phyloP scores from a whole-genome alignment of 2,888 invertebrate genomes.

The Hetaerina titia region DNA sequence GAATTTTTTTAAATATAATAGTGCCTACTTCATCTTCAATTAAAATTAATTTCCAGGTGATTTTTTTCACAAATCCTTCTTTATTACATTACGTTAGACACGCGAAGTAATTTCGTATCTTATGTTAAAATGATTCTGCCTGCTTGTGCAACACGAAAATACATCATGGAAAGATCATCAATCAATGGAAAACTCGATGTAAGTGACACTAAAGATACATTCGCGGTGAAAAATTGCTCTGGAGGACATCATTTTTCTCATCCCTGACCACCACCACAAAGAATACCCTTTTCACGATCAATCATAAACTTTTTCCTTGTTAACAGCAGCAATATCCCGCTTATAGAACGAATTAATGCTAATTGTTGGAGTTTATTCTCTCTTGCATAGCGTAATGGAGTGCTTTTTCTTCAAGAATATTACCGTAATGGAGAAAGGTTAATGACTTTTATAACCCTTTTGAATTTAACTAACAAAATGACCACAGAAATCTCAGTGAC shows the following conservation, averaged over 20 bases:
- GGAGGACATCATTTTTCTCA: slow-evolving; percentile 40
- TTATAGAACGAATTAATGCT: neutral
- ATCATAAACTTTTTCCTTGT: neutral
- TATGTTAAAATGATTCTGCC: neutral
- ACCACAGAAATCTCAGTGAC: too few relatives aligned
- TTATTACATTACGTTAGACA: neutral
- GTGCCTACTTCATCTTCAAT: too few relatives aligned
- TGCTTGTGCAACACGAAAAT: neutral
- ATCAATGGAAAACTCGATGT: slow-evolving; percentile 26
- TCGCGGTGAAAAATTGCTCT: slow-evolving; percentile 17
- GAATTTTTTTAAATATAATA: too few relatives aligned
- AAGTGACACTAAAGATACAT: slow-evolving; percentile 46
- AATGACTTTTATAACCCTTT: too few relatives aligned
- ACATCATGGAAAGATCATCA: neutral
- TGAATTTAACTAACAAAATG: too few relatives aligned
- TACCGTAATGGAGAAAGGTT: too few relatives aligned
- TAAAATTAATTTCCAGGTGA: too few relatives aligned
- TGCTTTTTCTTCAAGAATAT: neutral
- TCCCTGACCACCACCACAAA: neutral
- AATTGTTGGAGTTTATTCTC: neutral
- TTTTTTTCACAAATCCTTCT: neutral
- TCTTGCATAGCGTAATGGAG: neutral
- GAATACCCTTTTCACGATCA: neutral
- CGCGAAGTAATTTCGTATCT: neutral
- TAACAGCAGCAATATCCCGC: neutral